A percentile compares a stretch with the other conserved stretches of the same genome.
Conservation (phyloP, 1,140 invertebrate species). For the Kradibia gibbosae region DNA sequence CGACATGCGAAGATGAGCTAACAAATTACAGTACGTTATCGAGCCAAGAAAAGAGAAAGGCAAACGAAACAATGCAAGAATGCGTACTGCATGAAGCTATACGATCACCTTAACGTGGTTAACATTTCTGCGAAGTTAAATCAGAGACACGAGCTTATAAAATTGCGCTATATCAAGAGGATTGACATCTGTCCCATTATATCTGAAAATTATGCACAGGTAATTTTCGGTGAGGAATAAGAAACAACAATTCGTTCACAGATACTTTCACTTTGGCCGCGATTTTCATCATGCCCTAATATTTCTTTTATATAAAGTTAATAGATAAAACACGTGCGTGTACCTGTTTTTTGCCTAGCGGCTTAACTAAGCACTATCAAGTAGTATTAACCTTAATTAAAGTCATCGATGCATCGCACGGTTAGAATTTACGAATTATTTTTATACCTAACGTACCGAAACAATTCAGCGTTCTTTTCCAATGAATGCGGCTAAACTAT, state of each 20-base stretch:
- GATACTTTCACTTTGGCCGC: too few relatives aligned
- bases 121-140: neutral
- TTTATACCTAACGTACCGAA: constrained; percentile 3
- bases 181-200: neutral
- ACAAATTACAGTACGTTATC: neutral
- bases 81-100: neutral
- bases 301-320: neutral
- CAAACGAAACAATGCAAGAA: neutral
- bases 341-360: constrained; percentile 27
- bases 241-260: too few relatives aligned
- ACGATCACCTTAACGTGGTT: neutral
- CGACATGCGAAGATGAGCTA: neutral
- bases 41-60: neutral
- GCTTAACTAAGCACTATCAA: constrained; percentile 27
- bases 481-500: neutral
- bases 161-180: neutral
- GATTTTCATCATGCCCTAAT: too few relatives aligned
- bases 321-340: constrained; percentile 13
- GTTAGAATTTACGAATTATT: constrained; percentile 2
- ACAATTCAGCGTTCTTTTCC: neutral
- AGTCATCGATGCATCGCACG: constrained; percentile 32
- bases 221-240: too few relatives aligned
- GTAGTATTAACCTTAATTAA: constrained; percentile 29
- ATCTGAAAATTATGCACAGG: neutral
- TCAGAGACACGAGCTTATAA: neutral